Conservation (phyloP, 1,140 invertebrate species). For the Nautilus pompilius region DNA sequence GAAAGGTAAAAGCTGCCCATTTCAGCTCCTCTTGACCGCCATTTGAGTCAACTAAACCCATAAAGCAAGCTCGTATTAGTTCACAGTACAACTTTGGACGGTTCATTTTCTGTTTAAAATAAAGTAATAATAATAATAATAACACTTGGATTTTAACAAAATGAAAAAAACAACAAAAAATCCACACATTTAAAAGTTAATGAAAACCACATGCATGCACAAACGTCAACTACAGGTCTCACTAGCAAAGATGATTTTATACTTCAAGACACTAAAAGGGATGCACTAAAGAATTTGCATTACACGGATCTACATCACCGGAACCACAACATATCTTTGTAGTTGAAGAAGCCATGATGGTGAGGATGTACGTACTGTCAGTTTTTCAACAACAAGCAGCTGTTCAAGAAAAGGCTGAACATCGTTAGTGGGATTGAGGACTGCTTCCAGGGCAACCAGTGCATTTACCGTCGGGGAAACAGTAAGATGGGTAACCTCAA, state of each 20-base stretch:
- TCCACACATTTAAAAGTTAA: too few species aligned
- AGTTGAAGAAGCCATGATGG: too few species aligned
- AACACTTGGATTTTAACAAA: neutral
- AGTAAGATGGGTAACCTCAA: conserved; percentile 28
- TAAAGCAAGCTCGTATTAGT: conserved; percentile 81
- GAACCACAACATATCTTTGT: too few species aligned
- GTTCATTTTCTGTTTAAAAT: conserved; percentile 31
- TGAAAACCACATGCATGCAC: too few species aligned
- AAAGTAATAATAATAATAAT: neutral
- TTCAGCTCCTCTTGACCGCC: conserved; percentile 75
- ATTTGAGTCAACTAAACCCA: conserved; percentile 72
- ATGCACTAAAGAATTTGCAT: too few species aligned
- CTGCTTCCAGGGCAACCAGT: conserved; percentile 48
- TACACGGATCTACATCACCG: too few species aligned
- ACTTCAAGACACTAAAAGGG: too few species aligned
- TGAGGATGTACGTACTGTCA: conserved; percentile 65
- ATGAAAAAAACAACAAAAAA: too few species aligned
- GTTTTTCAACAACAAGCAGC: conserved; percentile 74
- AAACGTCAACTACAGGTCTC: too few species aligned
- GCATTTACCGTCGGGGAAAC: conserved; percentile 40
- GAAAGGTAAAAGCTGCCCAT: conserved; percentile 90
- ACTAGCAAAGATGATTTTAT: too few species aligned
- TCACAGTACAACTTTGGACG: conserved; percentile 73
- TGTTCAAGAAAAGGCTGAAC: conserved; percentile 76
- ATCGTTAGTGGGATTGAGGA: conserved; percentile 63